phyloP scores from a whole-genome alignment of 1,140 invertebrate genomes.

The Phymastichus coffea region DNA sequence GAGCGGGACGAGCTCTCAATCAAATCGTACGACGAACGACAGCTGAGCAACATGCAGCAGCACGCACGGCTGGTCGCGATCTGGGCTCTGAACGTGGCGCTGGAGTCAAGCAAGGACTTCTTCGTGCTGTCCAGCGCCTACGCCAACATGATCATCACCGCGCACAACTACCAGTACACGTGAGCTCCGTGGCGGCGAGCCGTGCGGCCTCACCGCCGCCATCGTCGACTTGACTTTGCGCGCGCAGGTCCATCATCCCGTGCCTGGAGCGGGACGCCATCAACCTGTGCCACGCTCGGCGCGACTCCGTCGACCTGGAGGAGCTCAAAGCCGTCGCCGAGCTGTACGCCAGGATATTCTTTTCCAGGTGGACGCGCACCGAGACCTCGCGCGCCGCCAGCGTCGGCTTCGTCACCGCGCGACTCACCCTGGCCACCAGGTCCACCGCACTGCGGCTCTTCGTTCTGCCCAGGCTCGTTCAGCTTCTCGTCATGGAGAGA shows the following conservation, averaged over 20 bases:
- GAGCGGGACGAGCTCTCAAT: not conserved
- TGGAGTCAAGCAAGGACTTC: conserved; percentile 56
- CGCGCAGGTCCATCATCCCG: conserved; percentile 22
- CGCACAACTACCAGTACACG: conserved; percentile 32
- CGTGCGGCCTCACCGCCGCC: not conserved
- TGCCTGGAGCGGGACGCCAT: conserved; percentile 43
- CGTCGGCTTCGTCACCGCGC: conserved; percentile 51
- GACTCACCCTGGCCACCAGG: conserved; percentile 46
- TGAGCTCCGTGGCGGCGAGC: not conserved
- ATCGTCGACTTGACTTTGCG: not conserved
- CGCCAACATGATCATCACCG: conserved; percentile 55
- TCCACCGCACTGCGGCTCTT: conserved; percentile 42
- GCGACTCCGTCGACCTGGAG: conserved; percentile 45
- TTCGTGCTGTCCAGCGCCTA: conserved; percentile 56
- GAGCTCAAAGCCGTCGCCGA: conserved; percentile 52
- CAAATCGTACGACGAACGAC: not conserved
- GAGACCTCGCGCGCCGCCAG: conserved; percentile 42
- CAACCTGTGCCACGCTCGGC: conserved; percentile 48
- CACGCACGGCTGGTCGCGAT: conserved; percentile 59
- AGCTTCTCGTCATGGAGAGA: conserved; percentile 45
- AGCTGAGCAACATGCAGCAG: conserved; percentile 46
- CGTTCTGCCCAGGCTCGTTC: conserved; percentile 49
- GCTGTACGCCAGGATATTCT: conserved; percentile 55
- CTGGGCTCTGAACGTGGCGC: conserved; percentile 57
- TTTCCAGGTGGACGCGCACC: conserved; percentile 51